Evolutionary conservation across 2,797 vertebrate species (phyloP), one percentile per base, ranked within the genome.

Genomic region (Vultur gryphus): DNA sequence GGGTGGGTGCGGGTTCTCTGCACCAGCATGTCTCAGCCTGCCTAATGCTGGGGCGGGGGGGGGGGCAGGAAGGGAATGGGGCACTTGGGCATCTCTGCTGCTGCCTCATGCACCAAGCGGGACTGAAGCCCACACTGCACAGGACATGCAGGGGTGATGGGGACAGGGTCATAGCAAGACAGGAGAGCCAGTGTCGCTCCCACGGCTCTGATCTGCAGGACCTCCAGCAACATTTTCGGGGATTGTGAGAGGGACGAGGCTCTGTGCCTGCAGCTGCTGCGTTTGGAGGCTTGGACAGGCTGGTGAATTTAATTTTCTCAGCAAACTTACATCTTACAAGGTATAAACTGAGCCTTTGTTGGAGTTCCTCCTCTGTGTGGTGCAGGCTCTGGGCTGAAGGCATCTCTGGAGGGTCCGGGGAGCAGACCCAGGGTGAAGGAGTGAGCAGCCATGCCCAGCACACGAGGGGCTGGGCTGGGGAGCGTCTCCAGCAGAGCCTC

Each of bases 161-260:
- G 37, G 21, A 78, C 35, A 75, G 41, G 21, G 21, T 70, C 52
- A 81, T 12, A 39, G 57, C 9, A 31, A 73, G 6, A 39, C 8
- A 66, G 26, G 25, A 72, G 6, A 31, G 33, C 20, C 1, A 0
- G 33, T n/a, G 23, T 70, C 6, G 1, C 65, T 84, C 33, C 39
- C 37, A 35, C 0, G 11, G 62, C 20, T 88, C 57, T 33, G 49
- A 35, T 46, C 76, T 72, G 15, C 44, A 62, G 61, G 37, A 76
- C 13, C 15, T 90, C 10, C 2, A 6, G 61, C 37, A 55, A 17
- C 1, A 1, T 11, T 55, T 76, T 43, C 0, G 0, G 49, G 41
- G 15, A 23, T 13, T 29, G 28, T 76, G 46, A 58, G 46, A 39
- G 26, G 10, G 15, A 62, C 2, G 8, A 84, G 28, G 33, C 72